Percentiles rank a stretch among this genome's conserved stretches.
These are phyloP conservation scores for Flabesymbios commensalis DNA, from an alignment of 2,888 invertebrate genomes.

Conservation along the genomic window DNA sequence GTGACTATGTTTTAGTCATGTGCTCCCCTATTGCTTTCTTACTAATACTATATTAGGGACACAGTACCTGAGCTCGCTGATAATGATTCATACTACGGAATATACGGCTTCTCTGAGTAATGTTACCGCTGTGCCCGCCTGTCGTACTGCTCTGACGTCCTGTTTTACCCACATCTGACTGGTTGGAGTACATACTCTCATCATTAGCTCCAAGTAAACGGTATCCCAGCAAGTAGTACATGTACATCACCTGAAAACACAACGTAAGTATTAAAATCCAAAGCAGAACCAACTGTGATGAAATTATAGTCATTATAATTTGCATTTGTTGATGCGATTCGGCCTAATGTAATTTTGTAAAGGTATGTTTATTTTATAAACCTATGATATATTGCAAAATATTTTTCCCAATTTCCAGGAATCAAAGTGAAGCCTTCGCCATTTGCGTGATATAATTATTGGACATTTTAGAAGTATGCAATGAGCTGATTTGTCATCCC, in stretches of 20 bases:
- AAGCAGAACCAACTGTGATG: background rate
- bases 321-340: no score
- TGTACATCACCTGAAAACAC: slow-evolving; percentile 34
- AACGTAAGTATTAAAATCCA: background rate
- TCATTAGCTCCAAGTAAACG: slow-evolving; percentile 58
- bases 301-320: no score
- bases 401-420: no score
- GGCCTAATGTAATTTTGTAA: no score
- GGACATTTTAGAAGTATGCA: no score
- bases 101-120: slow-evolving; percentile 32
- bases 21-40: no score
- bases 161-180: slow-evolving; percentile 26
- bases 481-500: no score
- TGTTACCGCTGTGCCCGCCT: slow-evolving; percentile 6
- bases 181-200: slow-evolving; percentile 34
- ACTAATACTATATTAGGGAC: background rate
- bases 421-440: no score
- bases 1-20: no score
- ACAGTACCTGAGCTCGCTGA: slow-evolving; percentile 31
- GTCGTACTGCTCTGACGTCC: background rate
- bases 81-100: slow-evolving; percentile 36
- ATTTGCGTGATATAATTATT: no score
- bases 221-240: slow-evolving; percentile 37
- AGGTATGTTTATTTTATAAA: no score
- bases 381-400: no score